Conservation (phyloP, 2,888 invertebrate species). For the Uropetala carovei region DNA sequence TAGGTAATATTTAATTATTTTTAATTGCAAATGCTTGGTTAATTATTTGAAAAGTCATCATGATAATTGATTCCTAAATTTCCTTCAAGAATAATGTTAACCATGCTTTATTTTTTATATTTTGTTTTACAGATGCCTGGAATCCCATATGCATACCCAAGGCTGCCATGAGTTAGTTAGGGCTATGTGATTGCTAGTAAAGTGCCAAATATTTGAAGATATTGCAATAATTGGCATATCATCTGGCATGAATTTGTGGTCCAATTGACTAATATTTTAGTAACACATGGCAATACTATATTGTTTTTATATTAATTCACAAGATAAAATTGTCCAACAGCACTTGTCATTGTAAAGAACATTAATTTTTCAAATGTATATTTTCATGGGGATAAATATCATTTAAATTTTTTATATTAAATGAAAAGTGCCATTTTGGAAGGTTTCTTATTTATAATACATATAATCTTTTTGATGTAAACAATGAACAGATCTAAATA, state of each 20-base stretch:
- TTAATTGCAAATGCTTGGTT: too few relatives aligned
- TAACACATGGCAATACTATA: conserved; percentile 56
- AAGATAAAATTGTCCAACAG: conserved; percentile 53
- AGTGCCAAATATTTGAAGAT: conserved; percentile 41
- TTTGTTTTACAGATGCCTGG: conserved; percentile 55
- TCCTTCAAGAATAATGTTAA: neutral
- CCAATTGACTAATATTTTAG: conserved; percentile 58
- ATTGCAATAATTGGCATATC: conserved; percentile 30
- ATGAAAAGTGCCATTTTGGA: conserved; percentile 57
- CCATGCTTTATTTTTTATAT: neutral
- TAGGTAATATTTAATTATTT: too few relatives aligned
- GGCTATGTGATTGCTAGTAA: conserved; percentile 42
- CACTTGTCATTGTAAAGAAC: conserved; percentile 57
- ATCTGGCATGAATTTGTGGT: conserved; percentile 57
- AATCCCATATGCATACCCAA: conserved; percentile 61
- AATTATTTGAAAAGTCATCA: too few relatives aligned
- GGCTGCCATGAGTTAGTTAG: conserved; percentile 61
- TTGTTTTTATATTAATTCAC: conserved; percentile 46
- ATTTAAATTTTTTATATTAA: conserved; percentile 61
- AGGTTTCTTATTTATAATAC: conserved; percentile 59
- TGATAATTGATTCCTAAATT: too few relatives aligned
- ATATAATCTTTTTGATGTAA: conserved; percentile 6
- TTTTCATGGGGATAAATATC: conserved; percentile 63
- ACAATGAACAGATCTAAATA: conserved; percentile 10
- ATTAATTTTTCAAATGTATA: conserved; percentile 64